phyloP scores from a whole-genome alignment of 2,888 invertebrate genomes.

The Trachelus stipa region DNA sequence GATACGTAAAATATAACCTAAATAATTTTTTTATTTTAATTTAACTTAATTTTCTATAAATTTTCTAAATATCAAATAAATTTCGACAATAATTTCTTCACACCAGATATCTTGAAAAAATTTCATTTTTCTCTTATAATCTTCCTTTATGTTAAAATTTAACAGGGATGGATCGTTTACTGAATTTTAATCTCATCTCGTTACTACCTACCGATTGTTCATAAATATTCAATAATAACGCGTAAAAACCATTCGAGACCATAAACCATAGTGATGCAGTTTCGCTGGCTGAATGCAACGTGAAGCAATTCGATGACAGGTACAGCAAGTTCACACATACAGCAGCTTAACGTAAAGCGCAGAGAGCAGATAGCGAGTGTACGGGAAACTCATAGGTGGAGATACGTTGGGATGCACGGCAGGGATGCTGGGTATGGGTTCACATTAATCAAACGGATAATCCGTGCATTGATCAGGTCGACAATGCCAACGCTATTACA shows the following conservation, averaged over 20 bases:
- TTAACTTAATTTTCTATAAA: too few relatives aligned
- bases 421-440: slow-evolving; percentile 19
- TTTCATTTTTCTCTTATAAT: too few relatives aligned
- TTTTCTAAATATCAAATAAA: not conserved
- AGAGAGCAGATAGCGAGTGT: not conserved
- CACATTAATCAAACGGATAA: slow-evolving; percentile 46
- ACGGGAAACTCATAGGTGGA: not conserved
- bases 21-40: too few relatives aligned
- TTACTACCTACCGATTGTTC: slow-evolving; percentile 32
- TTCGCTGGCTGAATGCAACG: slow-evolving; percentile 39
- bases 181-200: slow-evolving; percentile 13
- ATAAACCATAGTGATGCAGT: slow-evolving; percentile 39
- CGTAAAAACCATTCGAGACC: slow-evolving; percentile 41
- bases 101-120: too few relatives aligned
- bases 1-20: not conserved
- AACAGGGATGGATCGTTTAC: not conserved
- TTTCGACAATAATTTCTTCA: not conserved
- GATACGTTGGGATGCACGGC: slow-evolving; percentile 14
- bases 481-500: slow-evolving; percentile 44
- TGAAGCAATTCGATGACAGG: slow-evolving; percentile 42
- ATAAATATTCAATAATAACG: slow-evolving; percentile 45
- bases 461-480: slow-evolving; percentile 49
- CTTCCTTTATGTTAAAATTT: too few relatives aligned
- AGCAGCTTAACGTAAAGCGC: slow-evolving; percentile 20
- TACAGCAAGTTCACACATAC: slow-evolving; percentile 14